Evolutionary conservation across 2,113 vertebrate genomes (phyloP), one percentile per base, ranked within the genome.

Genomic region (Entosphenus tridentatus): DNA sequence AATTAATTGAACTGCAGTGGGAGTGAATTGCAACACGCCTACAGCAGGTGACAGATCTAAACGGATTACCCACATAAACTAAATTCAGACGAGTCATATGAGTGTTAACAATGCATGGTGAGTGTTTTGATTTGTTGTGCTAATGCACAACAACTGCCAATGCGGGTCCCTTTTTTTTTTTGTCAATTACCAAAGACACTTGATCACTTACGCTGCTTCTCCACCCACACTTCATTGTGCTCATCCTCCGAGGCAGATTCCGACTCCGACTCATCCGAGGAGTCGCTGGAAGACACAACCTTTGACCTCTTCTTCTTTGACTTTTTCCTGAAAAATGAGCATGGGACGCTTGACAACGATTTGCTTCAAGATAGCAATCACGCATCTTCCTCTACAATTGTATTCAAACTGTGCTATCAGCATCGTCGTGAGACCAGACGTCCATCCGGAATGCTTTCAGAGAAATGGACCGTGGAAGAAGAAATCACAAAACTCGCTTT

Each of bases 301-400:
- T 87, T 93, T 11, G 72, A 79, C 78, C 85, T 95, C 75, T 84
- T 87, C 75, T 85, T 86, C 80, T 89, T 96, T 57, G 84, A 86
- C 74, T 87, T 95, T 77, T 86, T 95, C n/a, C 84, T 95, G 77
- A 69, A 62, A 56, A 68, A 68, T n/a, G n/a, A 39, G 10, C 16
- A 39, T 14, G 13, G 18, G 21, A 56, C 57, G 17, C 54, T n/a
- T 57, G 57, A 10, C 16, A 69, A 11, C 12, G 11, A 10, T 16
- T 68, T 68, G 10, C 68, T 68, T 68, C 68, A 55, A 18, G 6
- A 14, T 56, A 9, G 12, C 12, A 57, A 8, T 18, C 12, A 57
- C 69, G 58, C 14, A 69, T 12, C 18, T 18, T 56, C 10, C n/a
- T 55, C 5, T 4, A 55, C 3, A 57, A 10, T 16, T 21, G 69